Evolutionary conservation across 1,140 invertebrate species (phyloP).

Genomic region (Drosophila simulans): DNA sequence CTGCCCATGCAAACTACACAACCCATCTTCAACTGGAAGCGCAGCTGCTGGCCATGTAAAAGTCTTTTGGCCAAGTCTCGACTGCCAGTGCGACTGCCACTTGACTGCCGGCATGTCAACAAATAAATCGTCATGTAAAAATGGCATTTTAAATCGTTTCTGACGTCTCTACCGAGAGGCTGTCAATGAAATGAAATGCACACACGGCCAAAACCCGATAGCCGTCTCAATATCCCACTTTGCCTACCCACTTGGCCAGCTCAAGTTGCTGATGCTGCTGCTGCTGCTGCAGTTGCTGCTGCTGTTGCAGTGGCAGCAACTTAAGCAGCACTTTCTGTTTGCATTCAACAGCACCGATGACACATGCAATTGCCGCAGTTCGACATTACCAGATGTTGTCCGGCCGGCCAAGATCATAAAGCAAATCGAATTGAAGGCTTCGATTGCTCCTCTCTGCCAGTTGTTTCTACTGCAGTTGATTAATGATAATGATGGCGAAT

Average conservation of each 20-base stretch:
- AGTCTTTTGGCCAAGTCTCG: conserved; percentile 47
- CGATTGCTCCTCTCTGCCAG: conserved; percentile 40
- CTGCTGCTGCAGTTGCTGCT: background rate
- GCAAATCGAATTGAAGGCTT: conserved; percentile 32
- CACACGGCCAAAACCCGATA: conserved; percentile 55
- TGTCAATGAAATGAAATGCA: conserved; percentile 82
- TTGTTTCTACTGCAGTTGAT: conserved; percentile 31
- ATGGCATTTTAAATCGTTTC: conserved; percentile 82
- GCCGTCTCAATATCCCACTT: conserved; percentile 24
- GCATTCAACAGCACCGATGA: conserved; percentile 21
- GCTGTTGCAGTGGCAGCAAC: conserved; percentile 4
- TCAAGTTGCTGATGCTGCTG: background rate
- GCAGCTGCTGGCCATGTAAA: conserved; percentile 72
- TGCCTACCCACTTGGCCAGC: conserved; percentile 29
- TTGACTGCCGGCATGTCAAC: conserved; percentile 69
- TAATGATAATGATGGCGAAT: conserved; percentile 37
- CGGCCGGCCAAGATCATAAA: conserved; percentile 32
- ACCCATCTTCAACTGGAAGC: conserved; percentile 59
- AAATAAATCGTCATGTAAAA: conserved; percentile 84
- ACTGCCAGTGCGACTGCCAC: conserved; percentile 23
- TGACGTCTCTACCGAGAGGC: conserved; percentile 75
- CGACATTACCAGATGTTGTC: conserved; percentile 24
- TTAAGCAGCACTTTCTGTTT: conserved; percentile 29
- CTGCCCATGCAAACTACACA: conserved; percentile 68
- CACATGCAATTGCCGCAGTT: conserved; percentile 32